Conservation (phyloP, 2,888 invertebrate genomes). For the Neoascia interrupta region DNA sequence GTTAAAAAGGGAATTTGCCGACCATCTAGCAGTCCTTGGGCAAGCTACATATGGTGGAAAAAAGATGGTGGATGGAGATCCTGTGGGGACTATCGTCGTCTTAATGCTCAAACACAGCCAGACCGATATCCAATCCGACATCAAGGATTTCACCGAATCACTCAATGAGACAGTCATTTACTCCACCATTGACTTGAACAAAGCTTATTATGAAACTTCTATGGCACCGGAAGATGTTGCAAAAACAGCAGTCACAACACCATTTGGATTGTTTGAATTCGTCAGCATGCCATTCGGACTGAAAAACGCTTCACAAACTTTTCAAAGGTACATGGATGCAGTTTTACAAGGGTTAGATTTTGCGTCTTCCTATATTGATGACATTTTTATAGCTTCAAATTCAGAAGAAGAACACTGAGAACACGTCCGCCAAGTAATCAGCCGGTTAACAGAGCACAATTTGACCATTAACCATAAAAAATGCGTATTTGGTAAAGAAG, state of each 20-base stretch:
- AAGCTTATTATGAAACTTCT: conserved; percentile 31
- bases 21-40: conserved; percentile 23
- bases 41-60: too few species aligned
- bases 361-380: conserved; percentile 71
- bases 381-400: conserved; percentile 70
- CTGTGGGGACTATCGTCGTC: conserved; percentile 20
- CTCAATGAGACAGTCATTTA: conserved; percentile 3
- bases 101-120: conserved; percentile 70
- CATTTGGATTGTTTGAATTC: conserved; percentile 75
- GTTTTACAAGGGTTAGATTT: conserved; percentile 70
- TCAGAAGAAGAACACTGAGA: conserved; percentile 59
- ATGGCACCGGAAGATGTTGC: conserved; percentile 24
- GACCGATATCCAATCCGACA: conserved; percentile 74
- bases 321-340: conserved; percentile 74
- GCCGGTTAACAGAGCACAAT: conserved; percentile 61
- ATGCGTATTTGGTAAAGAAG: conserved; percentile 20
- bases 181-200: conserved; percentile 7
- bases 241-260: conserved; percentile 72
- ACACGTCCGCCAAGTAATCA: conserved; percentile 64
- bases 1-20: conserved; percentile 7
- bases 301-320: conserved; percentile 74
- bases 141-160: conserved; percentile 16
- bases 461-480: conserved; percentile 61
- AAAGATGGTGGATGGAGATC: conserved; percentile 5
- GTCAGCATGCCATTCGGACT: conserved; percentile 74